Conservation (phyloP, 2,888 invertebrate species). For the Drosophila paracracens region DNA sequence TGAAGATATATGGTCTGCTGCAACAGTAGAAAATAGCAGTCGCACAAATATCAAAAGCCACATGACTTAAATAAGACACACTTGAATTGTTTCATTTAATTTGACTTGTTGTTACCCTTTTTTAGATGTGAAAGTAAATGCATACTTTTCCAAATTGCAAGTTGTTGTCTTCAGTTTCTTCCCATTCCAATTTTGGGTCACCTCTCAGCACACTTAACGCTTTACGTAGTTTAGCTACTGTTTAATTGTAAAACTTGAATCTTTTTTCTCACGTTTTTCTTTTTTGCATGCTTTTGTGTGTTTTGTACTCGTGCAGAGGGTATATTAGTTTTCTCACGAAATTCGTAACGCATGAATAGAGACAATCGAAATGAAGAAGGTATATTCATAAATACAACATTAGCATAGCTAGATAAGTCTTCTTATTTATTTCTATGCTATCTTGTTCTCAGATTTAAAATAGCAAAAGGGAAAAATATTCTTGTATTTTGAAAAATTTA, state of each 20-base stretch:
- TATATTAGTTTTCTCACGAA: background rate
- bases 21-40: background rate
- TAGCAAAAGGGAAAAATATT: background rate
- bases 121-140: background rate
- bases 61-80: background rate
- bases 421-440: background rate
- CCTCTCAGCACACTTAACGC: slow-evolving; percentile 50
- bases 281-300: slow-evolving; percentile 6
- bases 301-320: background rate
- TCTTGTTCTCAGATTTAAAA: background rate
- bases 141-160: background rate
- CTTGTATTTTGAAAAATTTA: background rate
- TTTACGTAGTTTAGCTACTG: slow-evolving; percentile 57
- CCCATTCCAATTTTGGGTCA: slow-evolving; percentile 19
- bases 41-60: background rate
- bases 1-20: background rate
- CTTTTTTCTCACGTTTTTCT: slow-evolving; percentile 45
- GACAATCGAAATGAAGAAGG: background rate
- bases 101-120: no score
- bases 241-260: slow-evolving; percentile 57
- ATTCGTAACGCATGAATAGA: background rate
- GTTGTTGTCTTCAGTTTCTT: background rate
- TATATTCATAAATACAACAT: background rate
- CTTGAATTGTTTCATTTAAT: background rate
- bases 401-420: background rate